Percentiles rank a stretch among this genome's conserved stretches.
Evolutionary conservation across 2,888 invertebrate species (phyloP).

Genomic region (Dasypogon diadema): DNA sequence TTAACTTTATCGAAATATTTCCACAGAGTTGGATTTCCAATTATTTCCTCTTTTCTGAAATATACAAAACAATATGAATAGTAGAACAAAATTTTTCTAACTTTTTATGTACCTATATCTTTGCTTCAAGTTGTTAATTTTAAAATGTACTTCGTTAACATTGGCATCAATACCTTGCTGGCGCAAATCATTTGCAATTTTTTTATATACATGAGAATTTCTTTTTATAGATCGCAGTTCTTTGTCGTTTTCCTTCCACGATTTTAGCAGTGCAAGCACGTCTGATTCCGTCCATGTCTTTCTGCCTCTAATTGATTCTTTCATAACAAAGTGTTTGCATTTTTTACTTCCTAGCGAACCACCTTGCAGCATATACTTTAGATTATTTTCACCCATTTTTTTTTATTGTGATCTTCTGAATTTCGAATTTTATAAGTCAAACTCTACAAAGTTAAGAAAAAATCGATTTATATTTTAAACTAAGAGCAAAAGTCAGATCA

Average conservation of each 20-base stretch:
- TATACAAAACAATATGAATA: not conserved
- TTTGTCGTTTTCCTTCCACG: constrained; percentile 17
- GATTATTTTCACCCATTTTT: no score
- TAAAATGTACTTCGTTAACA: constrained; percentile 17
- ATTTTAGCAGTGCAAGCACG: not conserved
- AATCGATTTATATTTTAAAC: no score
- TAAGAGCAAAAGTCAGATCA: no score
- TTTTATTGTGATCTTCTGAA: no score
- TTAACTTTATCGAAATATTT: constrained; percentile 3
- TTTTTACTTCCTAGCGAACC: no score
- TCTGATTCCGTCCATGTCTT: no score
- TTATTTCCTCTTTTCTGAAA: constrained; percentile 10
- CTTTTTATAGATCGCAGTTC: constrained; percentile 9
- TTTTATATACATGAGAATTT: constrained; percentile 24
- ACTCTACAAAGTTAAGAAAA: no score
- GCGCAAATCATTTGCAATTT: constrained; percentile 2
- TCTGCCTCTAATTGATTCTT: no score
- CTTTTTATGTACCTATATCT: not conserved
- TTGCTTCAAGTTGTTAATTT: constrained; percentile 32
- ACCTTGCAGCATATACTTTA: no score
- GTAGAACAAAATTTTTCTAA: no score
- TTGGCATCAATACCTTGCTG: not conserved
- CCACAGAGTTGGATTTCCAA: not conserved
- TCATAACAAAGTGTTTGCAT: no score
- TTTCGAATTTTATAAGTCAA: no score